phyloP scores from a whole-genome alignment of 2,888 invertebrate species.

The Drosophila robusta region DNA sequence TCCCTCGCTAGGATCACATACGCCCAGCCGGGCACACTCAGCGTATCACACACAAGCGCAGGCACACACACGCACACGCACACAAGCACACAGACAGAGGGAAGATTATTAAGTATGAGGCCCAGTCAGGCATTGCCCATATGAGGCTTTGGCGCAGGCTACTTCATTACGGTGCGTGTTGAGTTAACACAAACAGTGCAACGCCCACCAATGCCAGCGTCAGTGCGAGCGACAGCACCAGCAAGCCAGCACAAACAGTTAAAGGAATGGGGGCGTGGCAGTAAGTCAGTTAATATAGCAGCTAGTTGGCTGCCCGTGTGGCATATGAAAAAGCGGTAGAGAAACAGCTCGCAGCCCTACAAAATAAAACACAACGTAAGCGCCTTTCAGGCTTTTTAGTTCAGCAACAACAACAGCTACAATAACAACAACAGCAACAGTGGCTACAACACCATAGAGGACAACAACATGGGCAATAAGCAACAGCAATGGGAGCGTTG shows the following conservation, averaged over 20 bases:
- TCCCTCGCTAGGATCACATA: slow-evolving; percentile 58
- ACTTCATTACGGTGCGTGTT: slow-evolving; percentile 79
- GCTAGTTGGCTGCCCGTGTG: slow-evolving; percentile 68
- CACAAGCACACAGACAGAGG: slow-evolving; percentile 13
- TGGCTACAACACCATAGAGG: slow-evolving; percentile 26
- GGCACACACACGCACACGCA: slow-evolving; percentile 9
- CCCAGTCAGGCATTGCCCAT: slow-evolving; percentile 74
- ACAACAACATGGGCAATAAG: slow-evolving; percentile 50
- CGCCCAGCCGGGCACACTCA: slow-evolving; percentile 18
- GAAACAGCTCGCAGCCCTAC: slow-evolving; percentile 62
- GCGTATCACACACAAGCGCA: slow-evolving; percentile 23
- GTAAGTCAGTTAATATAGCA: slow-evolving; percentile 79
- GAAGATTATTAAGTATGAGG: slow-evolving; percentile 74
- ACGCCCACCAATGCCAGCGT: slow-evolving; percentile 28
- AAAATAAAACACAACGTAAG: slow-evolving; percentile 71
- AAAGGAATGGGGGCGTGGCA: slow-evolving; percentile 57
- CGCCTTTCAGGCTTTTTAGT: slow-evolving; percentile 78
- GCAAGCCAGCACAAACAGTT: slow-evolving; percentile 19
- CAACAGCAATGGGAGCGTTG: slow-evolving; percentile 27
- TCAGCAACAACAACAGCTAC: slow-evolving; percentile 45
- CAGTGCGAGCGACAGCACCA: slow-evolving; percentile 16
- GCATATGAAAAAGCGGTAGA: slow-evolving; percentile 45
- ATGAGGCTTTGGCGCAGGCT: slow-evolving; percentile 65
- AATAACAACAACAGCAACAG: slow-evolving; percentile 26
- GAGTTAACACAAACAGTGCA: slow-evolving; percentile 46